phyloP scores from a whole-genome alignment of 2,113 vertebrate genomes.

The Hyla sarda region DNA sequence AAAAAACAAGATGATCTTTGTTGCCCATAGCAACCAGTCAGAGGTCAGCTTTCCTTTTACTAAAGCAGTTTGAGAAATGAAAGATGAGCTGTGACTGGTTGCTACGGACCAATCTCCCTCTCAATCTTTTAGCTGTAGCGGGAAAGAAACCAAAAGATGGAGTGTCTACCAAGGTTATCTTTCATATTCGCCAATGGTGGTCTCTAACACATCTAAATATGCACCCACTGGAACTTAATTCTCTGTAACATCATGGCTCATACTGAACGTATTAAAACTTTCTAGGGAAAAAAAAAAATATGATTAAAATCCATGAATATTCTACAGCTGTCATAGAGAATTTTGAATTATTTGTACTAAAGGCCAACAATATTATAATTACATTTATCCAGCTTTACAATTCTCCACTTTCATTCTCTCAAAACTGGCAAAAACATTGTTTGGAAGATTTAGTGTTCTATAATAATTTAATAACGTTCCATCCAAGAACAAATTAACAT shows the following conservation, averaged over 20 bases:
- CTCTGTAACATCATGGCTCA: neutral
- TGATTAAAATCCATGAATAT: conserved; percentile 2
- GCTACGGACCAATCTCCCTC: too few species aligned
- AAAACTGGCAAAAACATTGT: conserved; percentile 26
- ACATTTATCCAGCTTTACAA: conserved; percentile 11
- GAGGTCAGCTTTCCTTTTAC: too few species aligned
- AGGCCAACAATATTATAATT: conserved; percentile 20
- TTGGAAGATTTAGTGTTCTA: conserved; percentile 40
- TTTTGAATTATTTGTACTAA: neutral
- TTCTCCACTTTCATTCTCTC: conserved; percentile 3
- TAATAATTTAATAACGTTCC: conserved; percentile 31
- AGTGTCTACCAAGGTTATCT: neutral
- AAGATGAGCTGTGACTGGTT: too few species aligned
- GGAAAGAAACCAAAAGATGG: too few species aligned
- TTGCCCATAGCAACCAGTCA: too few species aligned
- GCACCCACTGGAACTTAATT: neutral
- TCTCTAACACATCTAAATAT: neutral
- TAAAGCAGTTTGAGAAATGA: too few species aligned
- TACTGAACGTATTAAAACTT: neutral
- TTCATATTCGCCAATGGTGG: neutral
- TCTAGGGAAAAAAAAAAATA: too few species aligned
- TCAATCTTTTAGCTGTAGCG: too few species aligned
- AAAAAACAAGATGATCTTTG: too few species aligned
- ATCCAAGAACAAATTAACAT: conserved; percentile 39
- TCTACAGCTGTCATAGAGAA: conserved; percentile 12